Percentiles rank a stretch among this genome's conserved stretches.
These are phyloP conservation scores for Anas platyrhynchos DNA, from an alignment of 2,113 vertebrate genomes.

Conservation along the genomic window DNA sequence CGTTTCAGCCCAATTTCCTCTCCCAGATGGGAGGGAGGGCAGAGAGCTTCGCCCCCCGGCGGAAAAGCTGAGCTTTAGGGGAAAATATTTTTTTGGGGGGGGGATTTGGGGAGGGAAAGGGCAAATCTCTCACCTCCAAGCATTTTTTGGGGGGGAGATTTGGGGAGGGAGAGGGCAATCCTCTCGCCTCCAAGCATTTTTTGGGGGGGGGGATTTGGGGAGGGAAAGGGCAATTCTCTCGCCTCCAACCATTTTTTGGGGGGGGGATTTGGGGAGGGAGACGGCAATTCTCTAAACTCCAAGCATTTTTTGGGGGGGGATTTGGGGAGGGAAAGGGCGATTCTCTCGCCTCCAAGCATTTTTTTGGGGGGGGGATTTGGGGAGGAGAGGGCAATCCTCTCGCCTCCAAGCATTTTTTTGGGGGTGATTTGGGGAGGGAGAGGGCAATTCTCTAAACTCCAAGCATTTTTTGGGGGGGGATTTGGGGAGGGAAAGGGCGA, in stretches of 20 bases:
- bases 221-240: no score
- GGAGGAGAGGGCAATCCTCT: no score
- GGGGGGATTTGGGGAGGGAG: fast-evolving
- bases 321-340: no score
- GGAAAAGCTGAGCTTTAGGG: background rate
- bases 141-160: background rate
- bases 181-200: no score
- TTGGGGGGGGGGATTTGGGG: fast-evolving
- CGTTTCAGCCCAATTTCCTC: background rate
- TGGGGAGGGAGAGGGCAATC: no score
- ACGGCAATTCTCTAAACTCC: fast-evolving
- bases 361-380: fast-evolving
- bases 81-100: background rate
- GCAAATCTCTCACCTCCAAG: no score
- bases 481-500: no score
- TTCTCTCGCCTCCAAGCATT: no score
- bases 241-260: background rate
- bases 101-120: background rate
- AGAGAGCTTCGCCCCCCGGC: background rate
- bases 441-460: no score
- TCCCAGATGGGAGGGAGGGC: background rate
- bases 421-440: fast-evolving
- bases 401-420: no score
- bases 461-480: fast-evolving
- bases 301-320: background rate